Base-by-base conservation (phyloP, 2,113 vertebrate species). In the Phylloscopus whistleri region DNA sequence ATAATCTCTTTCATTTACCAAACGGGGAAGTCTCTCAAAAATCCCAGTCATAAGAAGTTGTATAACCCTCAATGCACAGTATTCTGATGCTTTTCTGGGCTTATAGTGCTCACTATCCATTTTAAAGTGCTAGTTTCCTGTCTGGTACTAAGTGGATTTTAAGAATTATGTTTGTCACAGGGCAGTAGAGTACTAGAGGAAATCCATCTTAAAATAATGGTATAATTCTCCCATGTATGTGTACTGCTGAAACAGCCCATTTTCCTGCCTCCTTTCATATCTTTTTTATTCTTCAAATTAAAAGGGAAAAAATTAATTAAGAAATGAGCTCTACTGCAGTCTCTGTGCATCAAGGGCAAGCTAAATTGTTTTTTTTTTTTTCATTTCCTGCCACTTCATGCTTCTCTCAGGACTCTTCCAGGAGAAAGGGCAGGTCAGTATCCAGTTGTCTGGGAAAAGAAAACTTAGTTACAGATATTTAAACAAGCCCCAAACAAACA, bases 361-460 rank as follows among this genome's bases (percentile, higher is more conserved):
- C 87, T 92, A 77, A 96, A 96, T 35, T 60, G 51, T 89, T 96
- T 93, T 89, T 15, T 78, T 15, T 78, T 90, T 93, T 68, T 95
- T 91, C 9, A 75, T 90, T 95, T 95, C 84, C 93, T 96, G 74
- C 44, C 35, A 66, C 78, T 90, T 87, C 39, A 39, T 60, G 74
- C 51, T 88, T 95, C 86, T 3, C 2, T 89, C 46, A 60, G 41
- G 44, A 79, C 56, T 87, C 85, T 87, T 84, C 63, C 64, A 81
- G 86, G 74, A 86, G 84, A 81, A 85, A 74, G 55, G 60, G 81
- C 70, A 95, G 39, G 77, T 87, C 74, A 67, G 37, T 73, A 56
- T 81, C 79, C 80, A 74, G 79, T 85, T 96, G 48, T 92, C 82
- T 88, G 58, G 70, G 80, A 94, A 85, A 88, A 94, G 78, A 92